These are phyloP conservation scores for Meteorus colon DNA, from an alignment of 2,888 invertebrate species.

Conservation along the genomic window DNA sequence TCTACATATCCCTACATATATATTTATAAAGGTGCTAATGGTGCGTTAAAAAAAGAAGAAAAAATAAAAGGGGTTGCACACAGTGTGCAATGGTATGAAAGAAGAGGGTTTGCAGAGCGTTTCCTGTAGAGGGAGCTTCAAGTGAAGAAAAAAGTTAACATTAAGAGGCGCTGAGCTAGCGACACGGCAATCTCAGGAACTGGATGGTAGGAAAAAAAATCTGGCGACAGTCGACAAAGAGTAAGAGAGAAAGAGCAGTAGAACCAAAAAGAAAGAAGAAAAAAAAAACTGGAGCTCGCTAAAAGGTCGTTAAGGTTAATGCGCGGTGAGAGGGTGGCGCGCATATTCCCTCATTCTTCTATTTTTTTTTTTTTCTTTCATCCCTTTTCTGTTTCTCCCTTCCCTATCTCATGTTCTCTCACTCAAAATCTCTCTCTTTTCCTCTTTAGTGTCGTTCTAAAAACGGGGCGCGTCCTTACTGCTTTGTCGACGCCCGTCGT, in stretches of 20 bases:
- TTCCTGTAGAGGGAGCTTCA: slow-evolving; percentile 23
- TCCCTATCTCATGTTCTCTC: slow-evolving; percentile 10
- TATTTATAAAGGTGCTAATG: slow-evolving; percentile 23
- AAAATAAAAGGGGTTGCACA: not conserved
- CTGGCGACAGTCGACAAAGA: slow-evolving; percentile 28
- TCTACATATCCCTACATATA: not conserved
- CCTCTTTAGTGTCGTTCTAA: slow-evolving; percentile 16
- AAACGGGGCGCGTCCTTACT: slow-evolving; percentile 21
- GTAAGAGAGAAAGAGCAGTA: slow-evolving; percentile 37
- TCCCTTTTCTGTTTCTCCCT: slow-evolving; percentile 5
- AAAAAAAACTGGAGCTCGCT: slow-evolving; percentile 58
- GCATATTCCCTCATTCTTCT: slow-evolving; percentile 13
- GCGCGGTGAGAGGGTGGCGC: slow-evolving; percentile 57
- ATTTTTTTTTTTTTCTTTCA: slow-evolving; percentile 4
- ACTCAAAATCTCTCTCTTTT: slow-evolving; percentile 2
- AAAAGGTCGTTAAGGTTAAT: slow-evolving; percentile 70
- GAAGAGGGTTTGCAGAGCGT: slow-evolving; percentile 15
- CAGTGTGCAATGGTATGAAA: not conserved
- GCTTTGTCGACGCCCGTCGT: slow-evolving; percentile 30
- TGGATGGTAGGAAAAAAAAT: slow-evolving; percentile 37
- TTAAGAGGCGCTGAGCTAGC: slow-evolving; percentile 68
- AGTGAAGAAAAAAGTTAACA: slow-evolving; percentile 61
- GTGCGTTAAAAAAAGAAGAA: slow-evolving; percentile 25
- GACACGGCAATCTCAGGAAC: slow-evolving; percentile 67
- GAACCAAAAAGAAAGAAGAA: slow-evolving; percentile 45